Evolutionary conservation across 1,140 invertebrate genomes (phyloP).

Genomic region (Achroia grisella): DNA sequence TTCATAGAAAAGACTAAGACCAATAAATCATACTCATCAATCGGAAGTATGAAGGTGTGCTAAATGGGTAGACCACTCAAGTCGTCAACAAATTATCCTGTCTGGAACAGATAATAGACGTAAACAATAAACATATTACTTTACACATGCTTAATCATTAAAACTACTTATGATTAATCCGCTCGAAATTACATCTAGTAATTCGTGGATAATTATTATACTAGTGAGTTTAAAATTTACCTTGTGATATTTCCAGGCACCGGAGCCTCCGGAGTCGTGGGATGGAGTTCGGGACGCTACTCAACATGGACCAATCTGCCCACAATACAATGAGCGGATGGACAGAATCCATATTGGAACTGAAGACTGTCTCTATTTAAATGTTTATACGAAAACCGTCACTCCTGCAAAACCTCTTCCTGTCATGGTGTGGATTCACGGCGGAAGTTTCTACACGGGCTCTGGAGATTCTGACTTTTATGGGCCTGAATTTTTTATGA

Average conservation of each 20-base stretch:
- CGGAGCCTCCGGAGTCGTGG: slow-evolving; percentile 68
- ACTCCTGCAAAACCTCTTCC: slow-evolving; percentile 57
- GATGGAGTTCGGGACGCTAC: slow-evolving; percentile 61
- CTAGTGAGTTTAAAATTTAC: background rate
- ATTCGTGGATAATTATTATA: no score
- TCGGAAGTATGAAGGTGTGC: no score
- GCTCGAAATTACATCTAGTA: no score
- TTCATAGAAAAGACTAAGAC: no score
- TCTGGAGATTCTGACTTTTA: slow-evolving; percentile 74
- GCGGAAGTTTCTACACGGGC: slow-evolving; percentile 80
- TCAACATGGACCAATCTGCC: slow-evolving; percentile 65
- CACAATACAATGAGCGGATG: slow-evolving; percentile 57
- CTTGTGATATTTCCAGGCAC: slow-evolving; percentile 36
- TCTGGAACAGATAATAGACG: no score
- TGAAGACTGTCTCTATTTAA: slow-evolving; percentile 84
- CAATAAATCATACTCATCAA: no score
- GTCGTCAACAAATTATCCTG: no score
- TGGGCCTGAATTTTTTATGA: slow-evolving; percentile 77
- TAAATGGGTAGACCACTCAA: no score
- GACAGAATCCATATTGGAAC: slow-evolving; percentile 52
- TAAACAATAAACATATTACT: no score
- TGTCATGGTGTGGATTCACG: slow-evolving; percentile 85
- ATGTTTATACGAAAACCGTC: slow-evolving; percentile 77
- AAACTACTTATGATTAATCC: no score
- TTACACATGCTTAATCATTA: no score